Conservation (phyloP, 2,113 vertebrate species). For the Actenoides hombroni region DNA sequence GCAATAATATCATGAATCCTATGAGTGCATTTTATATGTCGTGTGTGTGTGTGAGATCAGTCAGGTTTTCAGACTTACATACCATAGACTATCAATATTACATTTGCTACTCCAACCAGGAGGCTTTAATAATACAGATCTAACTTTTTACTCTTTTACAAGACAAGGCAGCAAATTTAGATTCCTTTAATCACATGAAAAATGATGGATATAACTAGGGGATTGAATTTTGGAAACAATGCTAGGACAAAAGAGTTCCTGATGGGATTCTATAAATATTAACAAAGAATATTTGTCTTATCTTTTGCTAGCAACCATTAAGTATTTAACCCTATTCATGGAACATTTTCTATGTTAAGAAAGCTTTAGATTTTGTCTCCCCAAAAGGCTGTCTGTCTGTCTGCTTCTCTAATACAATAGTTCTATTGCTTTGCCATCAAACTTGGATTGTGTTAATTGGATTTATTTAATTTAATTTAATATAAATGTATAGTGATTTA, state of each 20-base stretch:
- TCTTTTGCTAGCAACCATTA: slow-evolving; percentile 66
- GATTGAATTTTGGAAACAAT: slow-evolving; percentile 61
- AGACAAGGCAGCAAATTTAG: slow-evolving; percentile 66
- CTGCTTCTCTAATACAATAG: not conserved
- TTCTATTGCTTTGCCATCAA: not conserved
- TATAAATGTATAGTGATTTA: not conserved
- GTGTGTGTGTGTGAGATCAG: not conserved
- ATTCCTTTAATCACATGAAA: slow-evolving; percentile 68
- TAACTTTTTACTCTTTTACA: slow-evolving; percentile 42
- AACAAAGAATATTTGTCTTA: slow-evolving; percentile 72
- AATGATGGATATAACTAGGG: slow-evolving; percentile 61
- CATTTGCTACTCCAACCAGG: slow-evolving; percentile 40
- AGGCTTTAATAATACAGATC: slow-evolving; percentile 30
- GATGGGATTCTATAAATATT: slow-evolving; percentile 65
- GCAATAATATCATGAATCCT: not conserved
- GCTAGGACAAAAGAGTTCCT: slow-evolving; percentile 59
- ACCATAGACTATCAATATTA: slow-evolving; percentile 42
- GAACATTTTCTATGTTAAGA: slow-evolving; percentile 51
- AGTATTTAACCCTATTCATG: slow-evolving; percentile 59
- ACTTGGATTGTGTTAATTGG: slow-evolving; percentile 7
- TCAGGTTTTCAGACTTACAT: slow-evolving; percentile 1
- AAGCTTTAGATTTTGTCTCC: slow-evolving; percentile 53
- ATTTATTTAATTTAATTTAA: slow-evolving; percentile 8
- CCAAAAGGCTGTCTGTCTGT: slow-evolving; percentile 45
- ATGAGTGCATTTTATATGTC: not conserved